Evolutionary conservation across 2,888 invertebrate genomes (phyloP).

Genomic region (Thereva nobilitata): DNA sequence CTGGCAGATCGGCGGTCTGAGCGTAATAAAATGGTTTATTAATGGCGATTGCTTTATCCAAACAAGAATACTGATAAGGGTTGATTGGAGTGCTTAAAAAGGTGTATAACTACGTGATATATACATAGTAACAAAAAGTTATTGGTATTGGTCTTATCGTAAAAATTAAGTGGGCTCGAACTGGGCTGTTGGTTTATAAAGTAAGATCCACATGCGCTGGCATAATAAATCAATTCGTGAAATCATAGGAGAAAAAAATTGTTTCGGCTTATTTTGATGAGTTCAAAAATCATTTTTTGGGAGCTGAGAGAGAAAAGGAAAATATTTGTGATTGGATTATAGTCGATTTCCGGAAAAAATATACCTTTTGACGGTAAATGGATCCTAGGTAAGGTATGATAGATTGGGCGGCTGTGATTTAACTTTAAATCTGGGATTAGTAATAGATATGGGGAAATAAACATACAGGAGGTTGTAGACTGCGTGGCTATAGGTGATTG

Average conservation of each 20-base stretch:
- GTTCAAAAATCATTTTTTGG: too few relatives aligned
- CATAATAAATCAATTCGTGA: too few relatives aligned
- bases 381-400: conserved; percentile 5
- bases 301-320: too few relatives aligned
- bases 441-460: not conserved
- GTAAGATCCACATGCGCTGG: too few relatives aligned
- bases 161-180: too few relatives aligned
- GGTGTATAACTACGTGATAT: not conserved
- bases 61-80: conserved; percentile 18
- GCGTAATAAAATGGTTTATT: conserved; percentile 12
- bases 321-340: conserved; percentile 24
- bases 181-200: too few relatives aligned
- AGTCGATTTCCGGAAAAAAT: conserved; percentile 11
- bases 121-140: too few relatives aligned
- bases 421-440: conserved; percentile 11
- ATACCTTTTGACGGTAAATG: conserved; percentile 21
- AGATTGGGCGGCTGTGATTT: conserved; percentile 26
- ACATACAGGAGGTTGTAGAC: too few relatives aligned
- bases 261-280: too few relatives aligned
- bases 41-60: conserved; percentile 11
- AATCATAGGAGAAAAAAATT: too few relatives aligned
- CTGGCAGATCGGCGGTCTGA: conserved; percentile 13
- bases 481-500: not conserved
- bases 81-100: not conserved
- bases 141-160: too few relatives aligned